Base-by-base conservation (phyloP, 2,888 invertebrate genomes). In the Alloscopus bannaensis region DNA sequence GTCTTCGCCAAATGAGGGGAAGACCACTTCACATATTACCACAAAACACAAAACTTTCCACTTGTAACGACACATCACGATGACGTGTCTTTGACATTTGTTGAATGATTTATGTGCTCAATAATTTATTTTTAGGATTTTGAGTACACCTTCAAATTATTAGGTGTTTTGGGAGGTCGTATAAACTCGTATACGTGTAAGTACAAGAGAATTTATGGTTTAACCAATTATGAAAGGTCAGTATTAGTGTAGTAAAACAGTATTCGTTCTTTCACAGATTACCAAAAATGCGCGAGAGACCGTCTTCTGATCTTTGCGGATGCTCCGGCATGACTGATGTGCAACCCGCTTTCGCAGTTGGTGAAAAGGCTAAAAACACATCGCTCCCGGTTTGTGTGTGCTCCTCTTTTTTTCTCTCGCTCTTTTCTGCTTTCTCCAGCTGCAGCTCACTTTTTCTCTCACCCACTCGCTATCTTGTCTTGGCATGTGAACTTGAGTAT, bases 61-160 rank as follows among this genome's bases (percentile, higher is more conserved):
- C 76, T 75, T 76, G 71, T 57, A 59, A 40, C 57, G 72, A 72
- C 72, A 68, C 81, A 77, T 81, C 55, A 73, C 42, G 62, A n/a
- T n/a, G n/a, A 62, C 62, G 26, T 50, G 62, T 42, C 40, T 64
- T 55, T 62, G 62, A 62, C 40, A 40, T 52, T 69, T 55, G 69
- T 40, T 55, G 20, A n/a, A n/a, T n/a, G n/a, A n/a, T n/a, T n/a
- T n/a, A n/a, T n/a, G n/a, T n/a, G n/a, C n/a, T n/a, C n/a, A n/a
- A n/a, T n/a, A n/a, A n/a, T n/a, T n/a, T n/a, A n/a, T n/a, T n/a
- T n/a, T n/a, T n/a, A n/a, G n/a, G n/a, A n/a, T n/a, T n/a, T n/a
- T n/a, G n/a, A n/a, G n/a, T n/a, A n/a, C n/a, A n/a, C n/a, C n/a
- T n/a, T n/a, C n/a, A n/a, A n/a, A n/a, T n/a, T n/a, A n/a, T n/a